A percentile compares a stretch with the other conserved stretches of the same genome.
Conservation (phyloP, 53 echinoderm and acorn worm genomes). For the Antedon mediterranea region DNA sequence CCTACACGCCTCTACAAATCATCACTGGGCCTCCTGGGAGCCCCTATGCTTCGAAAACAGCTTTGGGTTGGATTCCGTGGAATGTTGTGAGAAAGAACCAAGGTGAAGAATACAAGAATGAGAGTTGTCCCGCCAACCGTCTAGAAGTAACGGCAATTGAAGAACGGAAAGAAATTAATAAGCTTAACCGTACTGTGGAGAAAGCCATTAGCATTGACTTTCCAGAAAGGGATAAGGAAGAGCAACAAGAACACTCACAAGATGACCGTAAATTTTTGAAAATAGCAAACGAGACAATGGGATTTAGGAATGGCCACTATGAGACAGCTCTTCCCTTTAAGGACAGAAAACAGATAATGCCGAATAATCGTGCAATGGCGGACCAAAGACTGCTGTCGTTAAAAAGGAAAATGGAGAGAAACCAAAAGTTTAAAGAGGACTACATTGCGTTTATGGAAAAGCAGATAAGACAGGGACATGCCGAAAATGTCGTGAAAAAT, state of each 20-base stretch:
- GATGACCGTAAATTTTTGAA: not conserved
- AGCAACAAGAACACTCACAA: not conserved
- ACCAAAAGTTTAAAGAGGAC: not conserved
- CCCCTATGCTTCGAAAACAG: conserved; percentile 26
- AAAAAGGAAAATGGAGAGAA: not conserved
- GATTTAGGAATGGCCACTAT: not conserved
- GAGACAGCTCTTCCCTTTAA: not conserved
- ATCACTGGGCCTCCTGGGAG: conserved; percentile 23
- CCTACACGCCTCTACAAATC: conserved; percentile 20
- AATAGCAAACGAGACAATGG: not conserved
- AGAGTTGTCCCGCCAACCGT: not conserved
- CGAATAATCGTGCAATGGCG: not conserved
- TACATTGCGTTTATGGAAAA: conserved; percentile 9
- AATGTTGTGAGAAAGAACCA: not conserved
- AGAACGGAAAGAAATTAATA: too few relatives aligned
- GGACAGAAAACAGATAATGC: not conserved
- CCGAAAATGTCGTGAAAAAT: not conserved
- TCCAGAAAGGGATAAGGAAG: conserved; percentile 1
- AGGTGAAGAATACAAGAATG: not conserved
- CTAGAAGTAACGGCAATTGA: not conserved
- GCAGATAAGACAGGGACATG: not conserved
- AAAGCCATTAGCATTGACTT: not conserved
- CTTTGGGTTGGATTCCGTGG: conserved; percentile 32
- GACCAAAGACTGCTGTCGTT: not conserved
- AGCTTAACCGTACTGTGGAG: not conserved